phyloP scores from a whole-genome alignment of 2,113 vertebrate genomes.

The Toxotes jaculatrix region DNA sequence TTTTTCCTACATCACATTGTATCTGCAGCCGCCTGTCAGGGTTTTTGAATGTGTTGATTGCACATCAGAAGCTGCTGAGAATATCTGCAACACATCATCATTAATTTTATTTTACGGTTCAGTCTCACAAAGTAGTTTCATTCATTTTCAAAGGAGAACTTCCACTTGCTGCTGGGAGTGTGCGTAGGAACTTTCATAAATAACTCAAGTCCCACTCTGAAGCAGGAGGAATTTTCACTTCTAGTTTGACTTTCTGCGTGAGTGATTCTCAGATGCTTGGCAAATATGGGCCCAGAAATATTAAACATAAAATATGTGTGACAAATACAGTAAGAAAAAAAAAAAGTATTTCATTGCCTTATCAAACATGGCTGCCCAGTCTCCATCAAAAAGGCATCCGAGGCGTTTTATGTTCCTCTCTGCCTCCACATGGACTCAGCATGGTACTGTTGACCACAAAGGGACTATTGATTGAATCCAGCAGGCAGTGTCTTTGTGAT shows the following conservation, averaged over 20 bases:
- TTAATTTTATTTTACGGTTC: constrained; percentile 42
- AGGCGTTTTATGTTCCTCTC: constrained; percentile 62
- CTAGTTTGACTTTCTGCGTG: constrained; percentile 31
- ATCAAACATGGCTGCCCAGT: constrained; percentile 29
- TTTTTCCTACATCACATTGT: not conserved
- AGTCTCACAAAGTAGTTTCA: constrained; percentile 2
- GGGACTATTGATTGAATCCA: constrained; percentile 71
- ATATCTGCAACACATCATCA: constrained; percentile 40
- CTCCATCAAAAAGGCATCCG: constrained; percentile 57
- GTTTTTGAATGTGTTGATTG: constrained; percentile 17
- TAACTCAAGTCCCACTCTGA: constrained; percentile 19
- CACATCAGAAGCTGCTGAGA: constrained; percentile 25
- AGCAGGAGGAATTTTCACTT: not conserved
- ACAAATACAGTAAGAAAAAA: constrained; percentile 22
- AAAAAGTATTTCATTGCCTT: constrained; percentile 33
- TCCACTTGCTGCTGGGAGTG: constrained; percentile 29
- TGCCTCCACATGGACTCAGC: constrained; percentile 63
- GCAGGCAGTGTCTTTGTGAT: constrained; percentile 55
- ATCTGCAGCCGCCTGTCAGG: constrained; percentile 21
- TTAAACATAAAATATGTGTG: constrained; percentile 32
- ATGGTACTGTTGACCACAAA: constrained; percentile 68
- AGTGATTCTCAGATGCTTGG: constrained; percentile 27
- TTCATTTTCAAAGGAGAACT: constrained; percentile 6
- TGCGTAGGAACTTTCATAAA: constrained; percentile 19
- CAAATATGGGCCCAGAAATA: constrained; percentile 32